A percentile compares a stretch with the other conserved stretches of the same genome.
These are phyloP conservation scores for Clanis bilineata DNA, from an alignment of 2,888 invertebrate species.

Conservation along the genomic window DNA sequence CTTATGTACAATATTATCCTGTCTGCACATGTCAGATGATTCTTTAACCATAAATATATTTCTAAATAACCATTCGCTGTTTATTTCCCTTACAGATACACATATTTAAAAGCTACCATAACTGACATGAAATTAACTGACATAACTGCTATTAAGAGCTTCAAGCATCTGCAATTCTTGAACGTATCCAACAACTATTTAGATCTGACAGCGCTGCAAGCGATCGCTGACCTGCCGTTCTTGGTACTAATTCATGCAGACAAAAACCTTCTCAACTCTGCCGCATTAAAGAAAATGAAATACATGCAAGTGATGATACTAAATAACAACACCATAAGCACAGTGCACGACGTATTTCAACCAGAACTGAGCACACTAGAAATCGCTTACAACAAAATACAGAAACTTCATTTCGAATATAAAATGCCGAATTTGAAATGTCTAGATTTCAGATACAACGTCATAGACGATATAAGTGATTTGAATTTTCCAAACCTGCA, in stretches of 20 bases:
- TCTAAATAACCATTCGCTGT: neutral
- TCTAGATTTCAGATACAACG: conserved; percentile 80
- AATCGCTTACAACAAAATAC: conserved; percentile 74
- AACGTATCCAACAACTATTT: conserved; percentile 81
- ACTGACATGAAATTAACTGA: conserved; percentile 76
- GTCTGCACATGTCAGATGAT: too few relatives aligned
- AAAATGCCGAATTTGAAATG: conserved; percentile 69
- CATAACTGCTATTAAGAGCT: conserved; percentile 71
- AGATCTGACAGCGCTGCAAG: conserved; percentile 69
- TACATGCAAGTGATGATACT: conserved; percentile 84
- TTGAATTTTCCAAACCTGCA: conserved; percentile 81
- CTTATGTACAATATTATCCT: too few relatives aligned
- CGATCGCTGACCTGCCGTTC: conserved; percentile 74
- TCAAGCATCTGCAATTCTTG: conserved; percentile 80
- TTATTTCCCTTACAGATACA: conserved; percentile 63
- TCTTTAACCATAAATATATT: neutral
- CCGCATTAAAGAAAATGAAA: conserved; percentile 72
- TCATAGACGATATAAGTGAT: conserved; percentile 65
- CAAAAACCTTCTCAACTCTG: conserved; percentile 74
- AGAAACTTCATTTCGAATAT: conserved; percentile 46
- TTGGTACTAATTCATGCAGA: conserved; percentile 82
- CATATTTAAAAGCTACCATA: conserved; percentile 81
- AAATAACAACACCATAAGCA: conserved; percentile 76
- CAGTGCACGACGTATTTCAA: conserved; percentile 78
- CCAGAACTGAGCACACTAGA: conserved; percentile 81